These are phyloP conservation scores for Villa cingulata DNA, from an alignment of 2,888 invertebrate genomes.

Conservation along the genomic window DNA sequence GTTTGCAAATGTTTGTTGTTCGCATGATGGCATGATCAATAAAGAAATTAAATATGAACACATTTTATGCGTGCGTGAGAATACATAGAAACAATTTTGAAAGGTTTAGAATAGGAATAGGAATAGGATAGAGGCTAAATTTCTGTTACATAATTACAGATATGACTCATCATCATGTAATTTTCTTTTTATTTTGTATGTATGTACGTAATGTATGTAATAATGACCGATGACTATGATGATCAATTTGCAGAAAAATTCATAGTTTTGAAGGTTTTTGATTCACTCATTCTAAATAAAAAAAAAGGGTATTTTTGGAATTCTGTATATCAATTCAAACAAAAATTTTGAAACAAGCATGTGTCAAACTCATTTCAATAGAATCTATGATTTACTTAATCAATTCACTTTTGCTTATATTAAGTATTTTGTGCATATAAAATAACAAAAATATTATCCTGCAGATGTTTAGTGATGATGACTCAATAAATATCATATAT, in stretches of 20 bases:
- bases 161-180: constrained; percentile 2
- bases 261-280: neutral
- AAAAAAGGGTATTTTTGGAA: neutral
- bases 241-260: neutral
- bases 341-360: neutral
- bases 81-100: too few relatives aligned
- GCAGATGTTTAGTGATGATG: constrained; percentile 7
- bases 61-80: too few relatives aligned
- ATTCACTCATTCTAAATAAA: neutral
- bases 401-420: too few relatives aligned
- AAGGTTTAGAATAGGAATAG: too few relatives aligned
- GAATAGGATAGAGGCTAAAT: too few relatives aligned
- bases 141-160: too few relatives aligned
- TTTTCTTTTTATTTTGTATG: neutral
- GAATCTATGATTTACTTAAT: neutral
- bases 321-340: too few relatives aligned
- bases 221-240: neutral
- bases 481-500: constrained; percentile 7
- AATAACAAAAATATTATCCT: neutral
- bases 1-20: too few relatives aligned
- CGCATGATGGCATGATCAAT: too few relatives aligned
- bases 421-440: neutral
- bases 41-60: too few relatives aligned
- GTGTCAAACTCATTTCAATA: neutral
- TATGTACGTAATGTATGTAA: too few relatives aligned